Conservation (phyloP, 35 echinoderm and acorn worm species). For the Ophioderma brevispina region DNA sequence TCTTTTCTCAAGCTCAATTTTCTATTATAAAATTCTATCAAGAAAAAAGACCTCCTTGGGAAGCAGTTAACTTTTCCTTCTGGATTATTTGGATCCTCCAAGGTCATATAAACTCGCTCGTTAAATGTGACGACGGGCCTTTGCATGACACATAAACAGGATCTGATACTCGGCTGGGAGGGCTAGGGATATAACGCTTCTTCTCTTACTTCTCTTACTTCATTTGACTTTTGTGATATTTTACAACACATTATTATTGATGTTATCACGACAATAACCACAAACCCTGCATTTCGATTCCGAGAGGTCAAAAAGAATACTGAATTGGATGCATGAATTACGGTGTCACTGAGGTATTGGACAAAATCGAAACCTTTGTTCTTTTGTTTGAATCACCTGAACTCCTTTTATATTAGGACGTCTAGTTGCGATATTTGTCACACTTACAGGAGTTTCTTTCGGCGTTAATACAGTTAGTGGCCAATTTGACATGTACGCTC, state of each 20-base stretch:
- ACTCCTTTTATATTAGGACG: too few species aligned
- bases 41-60: not conserved
- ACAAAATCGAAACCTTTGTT: too few species aligned
- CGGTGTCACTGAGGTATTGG: not conserved
- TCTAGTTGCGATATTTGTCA: too few species aligned
- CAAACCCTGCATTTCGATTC: not conserved
- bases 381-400: too few species aligned
- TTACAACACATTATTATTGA: not conserved
- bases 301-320: not conserved
- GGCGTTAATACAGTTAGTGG: not conserved
- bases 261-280: not conserved
- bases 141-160: not conserved
- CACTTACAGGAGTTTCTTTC: too few species aligned
- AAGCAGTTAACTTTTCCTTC: not conserved
- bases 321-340: not conserved
- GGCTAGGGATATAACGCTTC: not conserved
- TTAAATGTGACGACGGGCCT: not conserved
- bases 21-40: not conserved
- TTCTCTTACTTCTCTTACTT: not conserved
- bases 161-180: not conserved
- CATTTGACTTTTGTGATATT: not conserved
- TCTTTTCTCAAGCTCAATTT: not conserved
- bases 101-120: not conserved
- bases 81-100: slow-evolving; percentile 9
- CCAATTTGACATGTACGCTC: not conserved